Evolutionary conservation across 1,140 invertebrate genomes (phyloP).

Genomic region (Alviniconcha marisindica): DNA sequence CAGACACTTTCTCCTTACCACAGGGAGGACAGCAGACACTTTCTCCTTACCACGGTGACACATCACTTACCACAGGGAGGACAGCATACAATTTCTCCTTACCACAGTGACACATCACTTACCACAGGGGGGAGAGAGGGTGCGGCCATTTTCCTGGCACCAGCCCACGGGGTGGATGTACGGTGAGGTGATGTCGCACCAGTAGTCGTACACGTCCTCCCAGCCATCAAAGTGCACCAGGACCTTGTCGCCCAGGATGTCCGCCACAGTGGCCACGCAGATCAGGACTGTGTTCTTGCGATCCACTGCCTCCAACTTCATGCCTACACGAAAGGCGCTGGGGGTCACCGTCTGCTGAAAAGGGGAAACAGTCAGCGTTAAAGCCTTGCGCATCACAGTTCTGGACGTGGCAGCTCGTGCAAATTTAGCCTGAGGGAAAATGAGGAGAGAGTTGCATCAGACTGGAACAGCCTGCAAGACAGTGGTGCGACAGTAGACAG

Average conservation of each 20-base stretch:
- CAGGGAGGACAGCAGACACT: too few species aligned
- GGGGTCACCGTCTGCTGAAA: conserved; percentile 80
- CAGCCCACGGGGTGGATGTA: conserved; percentile 96
- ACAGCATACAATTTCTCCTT: too few species aligned
- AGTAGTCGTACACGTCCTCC: conserved; percentile 75
- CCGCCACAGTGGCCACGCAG: conserved; percentile 74
- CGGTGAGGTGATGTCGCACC: conserved; percentile 84
- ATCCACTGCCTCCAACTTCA: conserved; percentile 97
- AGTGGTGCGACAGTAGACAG: too few species aligned
- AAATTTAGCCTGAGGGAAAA: too few species aligned
- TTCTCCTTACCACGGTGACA: too few species aligned
- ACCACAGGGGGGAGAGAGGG: conserved; percentile 90
- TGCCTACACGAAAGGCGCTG: conserved; percentile 88
- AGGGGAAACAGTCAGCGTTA: conserved; percentile 43
- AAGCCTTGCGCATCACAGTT: too few species aligned
- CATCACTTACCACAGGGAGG: too few species aligned
- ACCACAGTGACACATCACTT: too few species aligned
- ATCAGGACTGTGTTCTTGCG: conserved; percentile 89
- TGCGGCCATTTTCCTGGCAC: conserved; percentile 88
- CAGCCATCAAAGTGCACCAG: conserved; percentile 76
- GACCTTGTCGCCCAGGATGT: conserved; percentile 72
- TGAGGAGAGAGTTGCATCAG: too few species aligned
- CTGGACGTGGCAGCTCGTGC: too few species aligned
- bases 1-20: too few species aligned
- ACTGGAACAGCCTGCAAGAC: too few species aligned